A percentile compares a stretch with the other conserved stretches of the same genome.
These are phyloP conservation scores for Bufo gargarizans DNA, from an alignment of 2,113 vertebrate species.

Conservation along the genomic window DNA sequence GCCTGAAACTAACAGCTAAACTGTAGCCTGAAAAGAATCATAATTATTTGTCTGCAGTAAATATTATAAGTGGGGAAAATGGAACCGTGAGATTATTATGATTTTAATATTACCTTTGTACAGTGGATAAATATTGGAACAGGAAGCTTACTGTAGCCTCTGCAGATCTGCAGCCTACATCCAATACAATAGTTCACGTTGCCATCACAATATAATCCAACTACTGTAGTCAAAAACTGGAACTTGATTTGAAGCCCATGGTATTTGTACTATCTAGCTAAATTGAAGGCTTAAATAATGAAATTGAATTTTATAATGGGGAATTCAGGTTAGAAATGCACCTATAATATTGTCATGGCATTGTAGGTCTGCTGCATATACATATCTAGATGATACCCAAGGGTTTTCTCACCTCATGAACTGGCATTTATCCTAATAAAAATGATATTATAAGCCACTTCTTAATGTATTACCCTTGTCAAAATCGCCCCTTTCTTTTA, in stretches of 20 bases:
- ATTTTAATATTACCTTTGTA: conserved; percentile 13
- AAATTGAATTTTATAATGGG: not conserved
- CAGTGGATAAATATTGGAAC: not conserved
- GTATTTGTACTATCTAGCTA: not conserved
- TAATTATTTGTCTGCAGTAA: conserved; percentile 32
- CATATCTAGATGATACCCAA: not conserved
- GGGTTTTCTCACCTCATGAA: too few relatives aligned
- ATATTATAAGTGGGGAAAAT: not conserved
- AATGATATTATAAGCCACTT: too few relatives aligned
- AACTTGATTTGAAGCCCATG: not conserved
- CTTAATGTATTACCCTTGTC: too few relatives aligned
- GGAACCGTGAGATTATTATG: conserved; percentile 32
- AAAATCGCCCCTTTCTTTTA: too few relatives aligned
- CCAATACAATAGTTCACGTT: not conserved
- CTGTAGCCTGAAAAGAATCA: conserved; percentile 20
- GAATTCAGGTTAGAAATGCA: not conserved
- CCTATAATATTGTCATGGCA: not conserved
- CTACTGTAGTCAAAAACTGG: not conserved
- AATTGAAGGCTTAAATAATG: not conserved
- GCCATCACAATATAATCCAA: not conserved
- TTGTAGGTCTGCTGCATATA: not conserved
- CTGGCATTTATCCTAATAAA: too few relatives aligned
- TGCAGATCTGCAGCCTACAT: not conserved
- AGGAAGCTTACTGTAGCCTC: not conserved
- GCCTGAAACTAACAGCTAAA: conserved; percentile 1